These are phyloP conservation scores for Acropternis orthonyx DNA, from an alignment of 2,797 vertebrate species.

Conservation along the genomic window DNA sequence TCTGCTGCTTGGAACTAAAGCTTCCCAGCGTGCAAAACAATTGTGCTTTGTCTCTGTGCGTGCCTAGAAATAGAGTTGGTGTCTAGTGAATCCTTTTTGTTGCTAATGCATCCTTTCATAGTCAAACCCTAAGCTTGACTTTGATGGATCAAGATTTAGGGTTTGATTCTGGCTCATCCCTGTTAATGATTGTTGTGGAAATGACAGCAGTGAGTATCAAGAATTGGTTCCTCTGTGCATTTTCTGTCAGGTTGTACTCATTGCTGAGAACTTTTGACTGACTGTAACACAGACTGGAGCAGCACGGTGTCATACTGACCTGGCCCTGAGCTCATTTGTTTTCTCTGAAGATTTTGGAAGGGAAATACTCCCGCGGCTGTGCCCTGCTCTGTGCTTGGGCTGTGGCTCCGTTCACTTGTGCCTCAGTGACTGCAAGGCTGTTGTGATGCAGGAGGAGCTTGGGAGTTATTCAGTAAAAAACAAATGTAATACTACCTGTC, in stretches of 20 bases:
- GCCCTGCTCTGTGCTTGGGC: background rate
- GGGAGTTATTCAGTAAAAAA: background rate
- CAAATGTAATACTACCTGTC: rapidly evolving
- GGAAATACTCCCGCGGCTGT: background rate
- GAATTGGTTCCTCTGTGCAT: background rate
- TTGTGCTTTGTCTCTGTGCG: background rate
- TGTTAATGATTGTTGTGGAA: background rate
- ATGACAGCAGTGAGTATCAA: background rate
- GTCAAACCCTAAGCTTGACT: background rate
- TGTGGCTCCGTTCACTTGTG: background rate
- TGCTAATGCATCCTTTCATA: background rate
- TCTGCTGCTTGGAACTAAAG: background rate
- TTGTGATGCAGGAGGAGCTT: background rate
- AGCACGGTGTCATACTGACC: background rate
- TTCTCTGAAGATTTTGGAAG: background rate
- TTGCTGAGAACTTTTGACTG: background rate
- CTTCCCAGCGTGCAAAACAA: background rate
- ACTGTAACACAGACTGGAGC: background rate
- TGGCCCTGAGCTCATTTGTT: background rate
- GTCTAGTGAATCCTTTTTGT: background rate
- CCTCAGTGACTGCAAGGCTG: background rate
- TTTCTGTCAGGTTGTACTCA: background rate
- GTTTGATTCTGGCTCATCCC: background rate
- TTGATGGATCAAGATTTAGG: background rate
- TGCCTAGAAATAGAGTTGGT: background rate